phyloP scores from a whole-genome alignment of 1,140 invertebrate species.

The Ditylenchus dipsaci region DNA sequence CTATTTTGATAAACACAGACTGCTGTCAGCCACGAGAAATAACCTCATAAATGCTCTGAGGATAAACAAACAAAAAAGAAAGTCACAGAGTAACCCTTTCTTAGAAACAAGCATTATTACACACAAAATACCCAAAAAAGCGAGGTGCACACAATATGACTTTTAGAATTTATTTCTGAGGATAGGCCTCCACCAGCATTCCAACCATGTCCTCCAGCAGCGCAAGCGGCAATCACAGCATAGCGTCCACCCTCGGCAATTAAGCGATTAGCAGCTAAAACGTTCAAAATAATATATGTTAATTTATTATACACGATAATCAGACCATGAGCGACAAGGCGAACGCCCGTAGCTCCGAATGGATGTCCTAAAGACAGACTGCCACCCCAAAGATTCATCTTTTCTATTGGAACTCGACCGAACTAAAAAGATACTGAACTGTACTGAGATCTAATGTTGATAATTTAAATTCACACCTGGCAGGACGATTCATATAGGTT shows the following conservation, averaged over 20 bases:
- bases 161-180: constrained; percentile 56
- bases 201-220: constrained; percentile 85
- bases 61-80: not conserved
- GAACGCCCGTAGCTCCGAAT: constrained; percentile 88
- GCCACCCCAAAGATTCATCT: constrained; percentile 96
- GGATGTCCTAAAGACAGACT: constrained; percentile 97
- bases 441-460: not conserved
- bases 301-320: no score
- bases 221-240: constrained; percentile 92
- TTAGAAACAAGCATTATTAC: not conserved
- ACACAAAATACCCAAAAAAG: not conserved
- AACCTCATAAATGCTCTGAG: not conserved
- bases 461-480: not conserved
- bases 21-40: not conserved
- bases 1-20: no score
- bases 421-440: constrained; percentile 64
- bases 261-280: constrained; percentile 74
- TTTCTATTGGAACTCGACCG: constrained; percentile 78
- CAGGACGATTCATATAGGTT: not conserved
- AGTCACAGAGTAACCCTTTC: not conserved
- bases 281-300: no score
- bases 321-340: constrained; percentile 69
- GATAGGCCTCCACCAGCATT: constrained; percentile 89
- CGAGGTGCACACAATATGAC: not conserved
- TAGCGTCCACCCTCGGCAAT: constrained; percentile 71